Evolutionary conservation across 2,797 vertebrate species (phyloP), one percentile per base, ranked within the genome.

Genomic region (Australoheros facetus): DNA sequence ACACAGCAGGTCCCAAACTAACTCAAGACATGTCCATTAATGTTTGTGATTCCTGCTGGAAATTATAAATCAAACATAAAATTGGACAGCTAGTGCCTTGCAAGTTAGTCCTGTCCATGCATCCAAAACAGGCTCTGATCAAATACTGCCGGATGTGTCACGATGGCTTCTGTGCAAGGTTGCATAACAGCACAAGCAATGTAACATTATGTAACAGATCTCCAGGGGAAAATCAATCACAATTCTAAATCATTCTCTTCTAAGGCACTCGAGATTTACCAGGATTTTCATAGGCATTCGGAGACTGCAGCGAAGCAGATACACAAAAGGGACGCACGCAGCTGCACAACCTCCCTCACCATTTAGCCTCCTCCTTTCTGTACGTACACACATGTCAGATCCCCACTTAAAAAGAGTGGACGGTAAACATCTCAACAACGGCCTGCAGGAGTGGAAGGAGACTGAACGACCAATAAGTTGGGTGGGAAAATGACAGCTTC

Each of bases 161-260:
- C 19, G 13, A 51, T 7, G 28, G 48, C 74, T 75, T 42, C 55
- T 58, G 76, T 75, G 75, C 28, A 37, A 37, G n/a, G 58, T 85
- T 90, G 69, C 73, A 23, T 84, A 84, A 88, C 70, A 72, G 55
- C 56, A 62, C 66, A 53, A 30, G 56, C 19, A 2, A 39, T 62
- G 59, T 71, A 42, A 77, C 37, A 64, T 88, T 85, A 87, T 62
- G 59, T 72, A 87, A 89, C 59, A 2, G 58, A 77, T 80, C 75
- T 51, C 10, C 5, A 56, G 45, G 66, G 75, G 78, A 39, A 78
- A 72, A 86, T 84, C 26, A 23, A 81, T 83, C 78, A 51, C 21
- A 62, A 1, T 80, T 39, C 77, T 51, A 66, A 88, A 87, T 84
- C 60, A 64, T 28, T 71, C 72, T 73, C 71, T n/a, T 19, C 71